Conservation (phyloP, 2,797 vertebrate genomes). For the Sebastiscus albofasciatus region DNA sequence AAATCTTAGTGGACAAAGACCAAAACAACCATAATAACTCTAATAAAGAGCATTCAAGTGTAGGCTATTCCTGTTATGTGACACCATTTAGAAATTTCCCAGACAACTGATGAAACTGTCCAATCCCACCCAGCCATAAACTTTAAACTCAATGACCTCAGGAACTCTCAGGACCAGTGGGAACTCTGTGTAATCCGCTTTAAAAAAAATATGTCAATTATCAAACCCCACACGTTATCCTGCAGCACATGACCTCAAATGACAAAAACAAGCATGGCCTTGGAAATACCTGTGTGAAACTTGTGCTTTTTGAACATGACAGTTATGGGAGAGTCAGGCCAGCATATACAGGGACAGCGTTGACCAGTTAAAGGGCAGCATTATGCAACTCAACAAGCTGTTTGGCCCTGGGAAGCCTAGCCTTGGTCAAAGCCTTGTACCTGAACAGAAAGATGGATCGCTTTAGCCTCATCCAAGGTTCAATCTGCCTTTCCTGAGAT, state of each 20-base stretch:
- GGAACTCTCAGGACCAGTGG: background rate
- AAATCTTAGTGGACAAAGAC: no score
- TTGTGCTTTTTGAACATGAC: background rate
- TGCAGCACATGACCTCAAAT: slow-evolving; percentile 1
- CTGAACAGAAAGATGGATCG: background rate
- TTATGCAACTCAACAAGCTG: background rate
- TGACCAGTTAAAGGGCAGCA: background rate
- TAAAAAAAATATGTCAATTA: background rate
- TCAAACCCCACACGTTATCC: background rate
- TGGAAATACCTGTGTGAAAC: no score
- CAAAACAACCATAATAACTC: no score
- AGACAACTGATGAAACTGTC: background rate
- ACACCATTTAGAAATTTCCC: background rate
- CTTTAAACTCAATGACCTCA: slow-evolving; percentile 2
- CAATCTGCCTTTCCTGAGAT: background rate
- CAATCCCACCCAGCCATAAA: background rate
- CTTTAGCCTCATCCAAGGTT: background rate
- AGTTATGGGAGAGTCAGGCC: background rate
- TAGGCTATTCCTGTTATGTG: background rate
- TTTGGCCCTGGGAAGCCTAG: slow-evolving; percentile 21
- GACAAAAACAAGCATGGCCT: background rate
- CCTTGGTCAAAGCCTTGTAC: slow-evolving; percentile 37
- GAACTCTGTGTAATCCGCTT: slow-evolving; percentile 29
- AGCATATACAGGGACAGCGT: background rate
- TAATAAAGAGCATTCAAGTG: background rate